phyloP scores from a whole-genome alignment of 2,113 vertebrate species.

The Sinocyclocheilus anophthalmus region DNA sequence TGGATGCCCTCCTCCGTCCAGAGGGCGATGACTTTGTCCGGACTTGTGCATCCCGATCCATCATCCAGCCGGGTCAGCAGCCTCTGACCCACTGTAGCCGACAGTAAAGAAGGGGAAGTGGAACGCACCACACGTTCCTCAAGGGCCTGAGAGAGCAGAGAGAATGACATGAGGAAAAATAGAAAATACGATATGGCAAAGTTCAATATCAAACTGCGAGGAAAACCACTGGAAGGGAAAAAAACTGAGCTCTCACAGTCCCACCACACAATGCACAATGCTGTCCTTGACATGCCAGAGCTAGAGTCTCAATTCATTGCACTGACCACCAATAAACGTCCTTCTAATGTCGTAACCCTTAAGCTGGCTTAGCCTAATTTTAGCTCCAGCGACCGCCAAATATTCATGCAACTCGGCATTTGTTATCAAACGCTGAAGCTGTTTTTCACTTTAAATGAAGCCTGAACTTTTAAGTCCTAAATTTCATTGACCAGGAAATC shows the following conservation, averaged over 20 bases:
- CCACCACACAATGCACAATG: slow-evolving; percentile 35
- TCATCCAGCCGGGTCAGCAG: slow-evolving; percentile 79
- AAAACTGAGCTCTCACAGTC: background rate
- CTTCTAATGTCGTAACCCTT: slow-evolving; percentile 48
- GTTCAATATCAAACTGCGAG: background rate
- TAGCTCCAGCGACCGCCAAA: slow-evolving; percentile 12
- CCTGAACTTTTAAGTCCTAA: background rate
- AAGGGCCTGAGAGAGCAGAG: slow-evolving; percentile 57
- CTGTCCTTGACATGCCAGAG: slow-evolving; percentile 33
- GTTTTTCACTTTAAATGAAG: slow-evolving; percentile 1
- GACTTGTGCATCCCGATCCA: slow-evolving; percentile 71
- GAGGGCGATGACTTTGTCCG: slow-evolving; percentile 69
- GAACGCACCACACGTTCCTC: slow-evolving; percentile 64
- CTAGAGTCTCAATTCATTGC: slow-evolving; percentile 30
- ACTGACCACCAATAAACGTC: slow-evolving; percentile 44
- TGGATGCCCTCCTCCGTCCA: slow-evolving; percentile 84
- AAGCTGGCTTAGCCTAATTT: slow-evolving; percentile 61
- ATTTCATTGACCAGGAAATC: slow-evolving; percentile 2
- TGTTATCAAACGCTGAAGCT: background rate
- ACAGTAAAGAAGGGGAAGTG: slow-evolving; percentile 72
- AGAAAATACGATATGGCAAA: background rate
- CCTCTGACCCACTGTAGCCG: slow-evolving; percentile 64
- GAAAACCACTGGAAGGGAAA: background rate
- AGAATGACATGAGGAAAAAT: slow-evolving; percentile 31
- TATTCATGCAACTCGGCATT: slow-evolving; percentile 17